Evolutionary conservation across 2,888 invertebrate species (phyloP), one percentile per base, ranked within the genome.

Genomic region (Holacanthella duospinosa): DNA sequence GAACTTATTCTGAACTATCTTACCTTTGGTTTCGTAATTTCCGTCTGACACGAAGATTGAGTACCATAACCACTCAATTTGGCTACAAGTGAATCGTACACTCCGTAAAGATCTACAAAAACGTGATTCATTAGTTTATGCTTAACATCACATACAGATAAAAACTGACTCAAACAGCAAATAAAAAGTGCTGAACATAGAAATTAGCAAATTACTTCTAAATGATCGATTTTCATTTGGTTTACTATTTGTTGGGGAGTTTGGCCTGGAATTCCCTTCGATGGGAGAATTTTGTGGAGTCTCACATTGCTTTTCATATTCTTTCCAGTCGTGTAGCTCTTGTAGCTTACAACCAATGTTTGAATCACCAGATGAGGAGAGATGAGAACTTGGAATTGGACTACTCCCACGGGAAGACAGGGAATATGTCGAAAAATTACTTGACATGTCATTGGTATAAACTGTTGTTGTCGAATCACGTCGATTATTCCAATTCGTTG

Each of bases 241-340:
- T 12, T 59, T 54, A 12, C 59, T 43, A n/a, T 61, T 44, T n/a
- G 58, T 57, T 61, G 67, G 69, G 29, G 71, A 70, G 43, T 59
- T 56, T 21, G 71, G 66, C 53, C 68, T 58, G 27, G 71, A 66
- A 64, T 68, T 71, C 53, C 69, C 71, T 26, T 66, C 67, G 28
- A 61, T 61, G 2, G 71, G 71, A 36, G 71, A 71, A 62, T 71
- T 71, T 62, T 68, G 66, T 21, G 71, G 69, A 27, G 71, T 71
- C 21, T 71, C 71, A 61, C 71, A 69, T 43, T 12, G 12, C 48
- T 48, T 9, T 21, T 48, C 48, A 9, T 48, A 9, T 16, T 36
- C 36, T 16, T 36, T 36, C 6, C 36, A 36, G 36, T 36, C 36
- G 16, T 36, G 9, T 6, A 36, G 36, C 36, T 36, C 36, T 12